Conservation (phyloP, 2,888 invertebrate species). For the Cloeon dipterum region DNA sequence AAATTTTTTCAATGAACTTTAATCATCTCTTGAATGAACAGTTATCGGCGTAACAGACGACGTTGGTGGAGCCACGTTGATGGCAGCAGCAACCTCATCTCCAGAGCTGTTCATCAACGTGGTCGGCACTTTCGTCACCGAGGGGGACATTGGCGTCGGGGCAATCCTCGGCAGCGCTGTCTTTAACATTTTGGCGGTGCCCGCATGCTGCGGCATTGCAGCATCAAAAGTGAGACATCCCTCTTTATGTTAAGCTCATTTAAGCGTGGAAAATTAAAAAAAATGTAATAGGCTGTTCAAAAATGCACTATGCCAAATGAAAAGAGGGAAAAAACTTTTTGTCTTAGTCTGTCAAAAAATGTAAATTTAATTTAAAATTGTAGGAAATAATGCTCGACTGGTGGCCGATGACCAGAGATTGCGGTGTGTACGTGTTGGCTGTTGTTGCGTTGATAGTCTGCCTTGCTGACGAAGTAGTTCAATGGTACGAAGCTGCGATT, state of each 20-base stretch:
- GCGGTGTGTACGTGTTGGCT: conserved; percentile 44
- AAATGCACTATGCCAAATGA: too few relatives aligned
- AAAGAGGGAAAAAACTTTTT: too few relatives aligned
- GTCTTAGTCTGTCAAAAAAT: too few relatives aligned
- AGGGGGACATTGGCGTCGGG: conserved; percentile 67
- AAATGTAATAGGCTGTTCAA: too few relatives aligned
- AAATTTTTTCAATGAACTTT: neutral
- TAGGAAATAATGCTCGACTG: conserved; percentile 44
- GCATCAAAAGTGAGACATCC: conserved; percentile 49
- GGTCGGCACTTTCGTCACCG: conserved; percentile 63
- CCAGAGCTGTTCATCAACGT: conserved; percentile 86
- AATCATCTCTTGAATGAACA: conserved; percentile 8
- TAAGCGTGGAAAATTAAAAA: too few relatives aligned
- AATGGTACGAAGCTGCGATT: conserved; percentile 51
- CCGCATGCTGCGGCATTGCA: conserved; percentile 54
- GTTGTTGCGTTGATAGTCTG: conserved; percentile 43
- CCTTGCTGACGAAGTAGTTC: conserved; percentile 42
- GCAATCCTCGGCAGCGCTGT: conserved; percentile 73
- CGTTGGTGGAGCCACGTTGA: conserved; percentile 91
- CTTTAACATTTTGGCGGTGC: conserved; percentile 69
- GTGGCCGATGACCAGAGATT: conserved; percentile 58
- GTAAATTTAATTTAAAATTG: too few relatives aligned
- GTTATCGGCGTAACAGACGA: conserved; percentile 30
- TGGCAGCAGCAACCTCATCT: conserved; percentile 86
- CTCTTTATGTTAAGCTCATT: too few relatives aligned